phyloP scores from a whole-genome alignment of 1,140 invertebrate species.

The Drosophila sechellia region DNA sequence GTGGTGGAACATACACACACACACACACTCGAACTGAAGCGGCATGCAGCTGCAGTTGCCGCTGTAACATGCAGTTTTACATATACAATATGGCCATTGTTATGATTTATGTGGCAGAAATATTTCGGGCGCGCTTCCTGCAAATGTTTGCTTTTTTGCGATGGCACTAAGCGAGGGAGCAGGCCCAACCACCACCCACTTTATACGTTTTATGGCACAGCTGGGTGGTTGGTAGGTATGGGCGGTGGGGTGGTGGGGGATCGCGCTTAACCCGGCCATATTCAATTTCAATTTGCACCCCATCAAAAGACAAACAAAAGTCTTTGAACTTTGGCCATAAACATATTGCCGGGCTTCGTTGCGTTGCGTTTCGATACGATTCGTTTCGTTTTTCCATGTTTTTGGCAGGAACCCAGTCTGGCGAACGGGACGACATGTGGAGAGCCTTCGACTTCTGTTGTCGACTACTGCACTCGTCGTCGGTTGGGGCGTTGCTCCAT shows the following conservation, averaged over 20 bases:
- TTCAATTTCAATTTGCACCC: slow-evolving; percentile 82
- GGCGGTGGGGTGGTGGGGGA: neutral
- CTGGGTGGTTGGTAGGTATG: neutral
- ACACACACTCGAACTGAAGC: slow-evolving; percentile 3
- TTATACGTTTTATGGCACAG: neutral
- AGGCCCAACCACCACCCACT: neutral
- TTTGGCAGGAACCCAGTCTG: slow-evolving; percentile 56
- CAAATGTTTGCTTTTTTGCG: slow-evolving; percentile 63
- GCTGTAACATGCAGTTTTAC: slow-evolving; percentile 64
- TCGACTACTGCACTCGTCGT: slow-evolving; percentile 57
- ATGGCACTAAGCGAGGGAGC: slow-evolving; percentile 5
- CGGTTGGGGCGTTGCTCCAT: slow-evolving; percentile 43
- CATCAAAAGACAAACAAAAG: slow-evolving; percentile 79
- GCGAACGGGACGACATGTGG: slow-evolving; percentile 61
- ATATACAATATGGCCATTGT: slow-evolving; percentile 73
- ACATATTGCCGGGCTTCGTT: slow-evolving; percentile 51
- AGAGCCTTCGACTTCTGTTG: slow-evolving; percentile 43
- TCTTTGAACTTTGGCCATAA: slow-evolving; percentile 80
- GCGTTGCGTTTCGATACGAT: no score
- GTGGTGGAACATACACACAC: slow-evolving; percentile 24
- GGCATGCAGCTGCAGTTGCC: slow-evolving; percentile 44
- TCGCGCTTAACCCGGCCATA: slow-evolving; percentile 37
- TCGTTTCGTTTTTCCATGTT: slow-evolving; percentile 23
- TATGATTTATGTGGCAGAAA: slow-evolving; percentile 79
- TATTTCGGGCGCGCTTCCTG: slow-evolving; percentile 77